A percentile compares a stretch with the other conserved stretches of the same genome.
Conservation (phyloP, 2,888 invertebrate genomes). For the Augochlorella aurata region DNA sequence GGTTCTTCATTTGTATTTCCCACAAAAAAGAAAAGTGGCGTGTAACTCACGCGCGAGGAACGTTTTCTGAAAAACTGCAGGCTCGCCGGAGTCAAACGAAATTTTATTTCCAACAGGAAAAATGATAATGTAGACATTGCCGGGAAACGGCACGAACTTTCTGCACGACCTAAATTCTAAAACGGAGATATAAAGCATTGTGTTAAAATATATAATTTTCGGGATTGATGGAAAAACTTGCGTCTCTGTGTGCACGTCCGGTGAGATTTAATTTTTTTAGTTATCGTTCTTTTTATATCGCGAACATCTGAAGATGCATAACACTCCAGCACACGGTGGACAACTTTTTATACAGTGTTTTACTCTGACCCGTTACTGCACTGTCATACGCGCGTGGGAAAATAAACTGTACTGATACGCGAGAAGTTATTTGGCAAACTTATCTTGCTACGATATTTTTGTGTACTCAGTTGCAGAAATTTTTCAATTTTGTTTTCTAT, state of each 20-base stretch:
- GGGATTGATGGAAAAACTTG: background rate
- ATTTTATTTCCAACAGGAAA: background rate
- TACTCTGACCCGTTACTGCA: background rate
- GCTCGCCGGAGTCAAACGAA: background rate
- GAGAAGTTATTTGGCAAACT: background rate
- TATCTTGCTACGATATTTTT: background rate
- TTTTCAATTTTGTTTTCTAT: background rate
- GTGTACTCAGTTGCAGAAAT: background rate
- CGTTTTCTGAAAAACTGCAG: background rate
- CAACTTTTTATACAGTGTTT: background rate
- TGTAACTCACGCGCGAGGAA: background rate
- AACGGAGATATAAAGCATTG: background rate
- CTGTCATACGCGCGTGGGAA: background rate
- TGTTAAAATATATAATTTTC: conserved; percentile 2
- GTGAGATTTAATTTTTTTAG: background rate
- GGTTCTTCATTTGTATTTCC: background rate
- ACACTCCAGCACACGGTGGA: background rate
- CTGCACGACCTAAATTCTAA: background rate
- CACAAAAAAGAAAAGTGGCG: background rate
- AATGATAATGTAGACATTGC: background rate
- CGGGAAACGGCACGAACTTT: conserved; percentile 1
- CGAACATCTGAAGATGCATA: too few relatives aligned
- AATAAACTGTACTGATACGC: background rate
- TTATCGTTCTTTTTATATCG: background rate
- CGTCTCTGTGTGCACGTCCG: background rate